Conservation (phyloP, 2,113 vertebrate genomes). For the Glaucidium brasilianum region DNA sequence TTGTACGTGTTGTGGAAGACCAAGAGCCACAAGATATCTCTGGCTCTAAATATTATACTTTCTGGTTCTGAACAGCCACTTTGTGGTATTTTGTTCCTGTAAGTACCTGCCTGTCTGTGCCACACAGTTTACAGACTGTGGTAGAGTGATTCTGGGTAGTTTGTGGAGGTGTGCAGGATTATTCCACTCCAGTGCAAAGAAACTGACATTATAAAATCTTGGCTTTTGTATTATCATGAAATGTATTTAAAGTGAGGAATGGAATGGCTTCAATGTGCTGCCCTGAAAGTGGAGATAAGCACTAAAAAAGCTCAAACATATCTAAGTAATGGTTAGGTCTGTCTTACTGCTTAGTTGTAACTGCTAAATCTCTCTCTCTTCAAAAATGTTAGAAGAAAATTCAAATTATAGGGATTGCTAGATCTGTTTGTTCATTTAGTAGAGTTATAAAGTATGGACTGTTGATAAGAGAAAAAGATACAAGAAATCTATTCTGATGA, state of each 20-base stretch:
- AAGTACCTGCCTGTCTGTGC: neutral
- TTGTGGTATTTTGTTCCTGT: neutral
- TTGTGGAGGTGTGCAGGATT: accelerated
- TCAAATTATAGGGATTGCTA: neutral
- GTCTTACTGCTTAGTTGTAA: neutral
- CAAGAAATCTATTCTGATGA: neutral
- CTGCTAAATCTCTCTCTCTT: neutral
- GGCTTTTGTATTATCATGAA: neutral
- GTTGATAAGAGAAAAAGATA: neutral
- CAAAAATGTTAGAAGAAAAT: neutral
- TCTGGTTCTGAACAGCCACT: neutral
- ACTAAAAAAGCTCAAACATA: neutral
- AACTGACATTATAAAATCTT: neutral
- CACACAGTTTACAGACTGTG: accelerated
- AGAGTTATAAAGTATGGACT: neutral
- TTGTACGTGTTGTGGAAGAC: neutral
- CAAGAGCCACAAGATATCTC: neutral
- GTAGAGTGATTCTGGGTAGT: neutral
- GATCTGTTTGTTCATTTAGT: neutral
- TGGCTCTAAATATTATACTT: neutral
- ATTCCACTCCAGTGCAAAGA: neutral
- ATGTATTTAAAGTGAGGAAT: neutral
- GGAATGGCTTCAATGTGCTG: neutral
- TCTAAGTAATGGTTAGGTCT: neutral
- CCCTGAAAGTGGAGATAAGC: neutral